Conservation (phyloP, 2,113 vertebrate species). For the Amphilophus citrinellus region DNA sequence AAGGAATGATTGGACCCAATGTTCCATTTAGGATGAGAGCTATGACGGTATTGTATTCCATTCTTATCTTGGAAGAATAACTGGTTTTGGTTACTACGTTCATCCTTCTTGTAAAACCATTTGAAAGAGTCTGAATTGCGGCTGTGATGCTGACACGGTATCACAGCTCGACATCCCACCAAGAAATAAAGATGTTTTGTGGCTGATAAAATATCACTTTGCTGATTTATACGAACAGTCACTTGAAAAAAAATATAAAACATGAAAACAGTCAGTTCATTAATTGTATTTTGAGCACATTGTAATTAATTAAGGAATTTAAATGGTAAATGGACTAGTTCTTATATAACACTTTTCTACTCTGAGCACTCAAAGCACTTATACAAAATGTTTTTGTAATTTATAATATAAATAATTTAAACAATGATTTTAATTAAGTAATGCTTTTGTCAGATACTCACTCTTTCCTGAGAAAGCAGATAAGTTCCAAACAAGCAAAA, state of each 20-base stretch:
- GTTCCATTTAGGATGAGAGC: fast-evolving
- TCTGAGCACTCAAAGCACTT: too few relatives aligned
- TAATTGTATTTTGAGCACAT: not conserved
- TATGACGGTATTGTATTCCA: fast-evolving
- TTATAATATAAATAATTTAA: too few relatives aligned
- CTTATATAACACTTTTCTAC: too few relatives aligned
- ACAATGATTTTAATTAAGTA: not conserved
- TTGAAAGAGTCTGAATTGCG: not conserved
- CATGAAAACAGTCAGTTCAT: not conserved
- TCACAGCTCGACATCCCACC: constrained; percentile 47
- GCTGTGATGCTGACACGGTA: constrained; percentile 34
- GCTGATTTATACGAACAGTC: not conserved
- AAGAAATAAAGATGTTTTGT: not conserved
- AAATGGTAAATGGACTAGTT: too few relatives aligned
- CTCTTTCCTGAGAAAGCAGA: not conserved
- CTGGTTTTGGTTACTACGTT: fast-evolving
- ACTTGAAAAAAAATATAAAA: not conserved
- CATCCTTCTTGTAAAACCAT: constrained; percentile 52
- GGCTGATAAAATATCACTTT: not conserved
- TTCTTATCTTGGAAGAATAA: not conserved
- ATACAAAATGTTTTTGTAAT: too few relatives aligned
- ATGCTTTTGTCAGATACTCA: constrained; percentile 31
- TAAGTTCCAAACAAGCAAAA: constrained; percentile 30
- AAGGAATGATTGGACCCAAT: not conserved
- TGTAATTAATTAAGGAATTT: not conserved